phyloP scores from a whole-genome alignment of 2,797 vertebrate genomes.

The Chaetophractus vellerosus region DNA sequence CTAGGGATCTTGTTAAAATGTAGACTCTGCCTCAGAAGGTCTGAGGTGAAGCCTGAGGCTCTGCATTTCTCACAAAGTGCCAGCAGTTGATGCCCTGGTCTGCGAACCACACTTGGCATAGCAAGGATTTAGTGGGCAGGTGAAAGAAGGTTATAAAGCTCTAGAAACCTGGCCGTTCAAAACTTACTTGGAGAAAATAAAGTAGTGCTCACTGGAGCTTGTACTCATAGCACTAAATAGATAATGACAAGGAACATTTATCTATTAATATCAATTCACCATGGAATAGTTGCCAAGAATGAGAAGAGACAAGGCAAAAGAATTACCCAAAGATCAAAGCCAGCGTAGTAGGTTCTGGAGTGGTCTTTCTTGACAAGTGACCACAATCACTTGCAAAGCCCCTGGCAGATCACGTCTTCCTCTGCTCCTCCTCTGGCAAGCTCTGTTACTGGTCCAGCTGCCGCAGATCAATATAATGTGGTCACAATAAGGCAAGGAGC shows the following conservation, averaged over 20 bases:
- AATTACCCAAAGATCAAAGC: neutral
- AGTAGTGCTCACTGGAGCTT: neutral
- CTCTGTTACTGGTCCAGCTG: neutral
- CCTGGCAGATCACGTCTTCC: neutral
- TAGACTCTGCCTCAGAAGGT: neutral
- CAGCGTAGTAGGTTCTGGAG: neutral
- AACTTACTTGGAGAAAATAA: neutral
- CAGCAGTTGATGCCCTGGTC: neutral
- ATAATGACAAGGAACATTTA: neutral
- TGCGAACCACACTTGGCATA: neutral
- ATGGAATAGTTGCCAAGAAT: neutral
- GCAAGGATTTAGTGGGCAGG: neutral
- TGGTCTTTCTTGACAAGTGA: neutral
- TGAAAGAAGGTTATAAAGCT: neutral
- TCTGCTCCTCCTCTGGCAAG: neutral
- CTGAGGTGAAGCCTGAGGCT: no score
- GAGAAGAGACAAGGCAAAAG: neutral
- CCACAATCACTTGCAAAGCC: neutral
- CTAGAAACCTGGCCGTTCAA: constrained; percentile 14
- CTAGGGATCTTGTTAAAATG: neutral
- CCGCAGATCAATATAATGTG: neutral
- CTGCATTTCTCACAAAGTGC: no score
- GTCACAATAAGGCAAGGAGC: neutral
- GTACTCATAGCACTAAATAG: neutral
- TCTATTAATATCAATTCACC: neutral